A percentile compares a stretch with the other conserved stretches of the same genome.
Conservation (phyloP, 1,140 invertebrate species). For the Drosophila watanabei region DNA sequence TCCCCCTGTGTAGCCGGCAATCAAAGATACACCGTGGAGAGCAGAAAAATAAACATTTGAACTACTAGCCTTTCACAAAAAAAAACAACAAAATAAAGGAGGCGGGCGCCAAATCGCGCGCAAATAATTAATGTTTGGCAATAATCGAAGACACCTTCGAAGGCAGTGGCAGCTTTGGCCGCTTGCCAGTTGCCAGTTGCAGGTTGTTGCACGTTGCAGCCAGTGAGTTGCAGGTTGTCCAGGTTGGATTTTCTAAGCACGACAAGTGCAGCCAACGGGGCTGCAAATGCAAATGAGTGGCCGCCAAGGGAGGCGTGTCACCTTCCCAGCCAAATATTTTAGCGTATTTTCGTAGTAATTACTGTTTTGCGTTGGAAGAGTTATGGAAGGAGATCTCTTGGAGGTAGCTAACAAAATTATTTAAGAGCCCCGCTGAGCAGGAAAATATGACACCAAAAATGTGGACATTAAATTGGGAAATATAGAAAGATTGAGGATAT, state of each 20-base stretch:
- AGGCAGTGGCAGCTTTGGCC: constrained; percentile 47
- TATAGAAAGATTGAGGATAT: neutral
- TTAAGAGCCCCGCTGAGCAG: constrained; percentile 7
- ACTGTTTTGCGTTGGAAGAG: constrained; percentile 27
- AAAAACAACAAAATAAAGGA: constrained; percentile 32
- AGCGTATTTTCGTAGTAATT: constrained; percentile 34
- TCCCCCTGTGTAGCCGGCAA: constrained; percentile 48
- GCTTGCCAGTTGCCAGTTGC: constrained; percentile 40
- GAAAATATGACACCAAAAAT: constrained; percentile 19
- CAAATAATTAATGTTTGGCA: constrained; percentile 83
- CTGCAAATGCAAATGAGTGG: constrained; percentile 82
- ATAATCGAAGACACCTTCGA: constrained; percentile 82
- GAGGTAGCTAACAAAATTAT: neutral
- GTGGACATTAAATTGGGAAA: neutral
- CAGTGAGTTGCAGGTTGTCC: constrained; percentile 18
- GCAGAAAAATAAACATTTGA: constrained; percentile 81
- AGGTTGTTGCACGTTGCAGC: constrained; percentile 34
- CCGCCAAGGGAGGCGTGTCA: constrained; percentile 50
- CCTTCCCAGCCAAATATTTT: constrained; percentile 42
- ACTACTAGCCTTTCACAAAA: constrained; percentile 83
- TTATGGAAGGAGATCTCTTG: constrained; percentile 16
- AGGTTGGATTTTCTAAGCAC: constrained; percentile 26
- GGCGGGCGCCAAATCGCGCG: constrained; percentile 63
- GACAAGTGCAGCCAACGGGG: constrained; percentile 63
- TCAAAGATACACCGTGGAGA: constrained; percentile 74